Percentiles rank a stretch among this genome's conserved stretches.
Evolutionary conservation across 1,140 invertebrate species (phyloP).

Genomic region (Eciton burchellii): DNA sequence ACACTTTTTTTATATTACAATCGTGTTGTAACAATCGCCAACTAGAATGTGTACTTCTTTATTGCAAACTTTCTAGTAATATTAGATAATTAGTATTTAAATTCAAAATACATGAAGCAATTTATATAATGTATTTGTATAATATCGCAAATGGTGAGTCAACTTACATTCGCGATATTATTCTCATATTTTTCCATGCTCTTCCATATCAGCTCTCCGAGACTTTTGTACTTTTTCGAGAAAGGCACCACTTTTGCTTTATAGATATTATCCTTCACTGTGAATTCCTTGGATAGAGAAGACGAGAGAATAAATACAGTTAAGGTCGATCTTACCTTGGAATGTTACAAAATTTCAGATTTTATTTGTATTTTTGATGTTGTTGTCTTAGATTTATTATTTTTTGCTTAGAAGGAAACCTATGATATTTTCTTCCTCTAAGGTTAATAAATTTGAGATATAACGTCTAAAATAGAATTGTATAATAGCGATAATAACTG

Average conservation of each 20-base stretch:
- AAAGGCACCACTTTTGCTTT: background rate
- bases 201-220: slow-evolving; percentile 56
- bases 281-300: slow-evolving; percentile 12
- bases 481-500: no score
- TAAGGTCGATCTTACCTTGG: background rate
- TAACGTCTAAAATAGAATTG: no score
- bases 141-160: background rate
- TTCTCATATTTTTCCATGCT: slow-evolving; percentile 8
- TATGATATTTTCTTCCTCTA: no score
- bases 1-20: no score
- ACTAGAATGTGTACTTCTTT: no score
- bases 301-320: background rate
- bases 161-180: slow-evolving; percentile 61
- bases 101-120: background rate
- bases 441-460: no score
- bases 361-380: background rate
- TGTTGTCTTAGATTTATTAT: no score
- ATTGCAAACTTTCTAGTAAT: no score
- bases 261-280: slow-evolving; percentile 48
- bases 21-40: no score
- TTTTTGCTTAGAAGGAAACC: no score
- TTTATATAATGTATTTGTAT: background rate
- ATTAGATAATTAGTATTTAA: background rate
- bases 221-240: background rate
- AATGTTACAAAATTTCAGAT: background rate